Conservation (phyloP, 2,113 vertebrate species). For the Hypanus sabinus region DNA sequence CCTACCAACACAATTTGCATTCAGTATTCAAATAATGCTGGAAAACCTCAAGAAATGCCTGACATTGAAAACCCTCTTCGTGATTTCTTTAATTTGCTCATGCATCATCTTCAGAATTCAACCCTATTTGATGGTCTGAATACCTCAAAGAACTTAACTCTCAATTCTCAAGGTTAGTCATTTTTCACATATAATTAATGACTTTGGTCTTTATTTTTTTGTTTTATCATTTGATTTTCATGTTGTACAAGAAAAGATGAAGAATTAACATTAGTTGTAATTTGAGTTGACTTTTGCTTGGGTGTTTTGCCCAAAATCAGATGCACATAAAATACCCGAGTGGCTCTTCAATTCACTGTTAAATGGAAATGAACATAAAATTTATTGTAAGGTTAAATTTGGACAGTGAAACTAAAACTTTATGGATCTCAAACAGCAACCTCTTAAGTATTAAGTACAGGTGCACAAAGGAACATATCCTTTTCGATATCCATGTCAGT, state of each 20-base stretch:
- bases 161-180: slow-evolving; percentile 63
- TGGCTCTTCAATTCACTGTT: neutral
- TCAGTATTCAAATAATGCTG: slow-evolving; percentile 50
- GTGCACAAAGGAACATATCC: neutral
- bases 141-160: slow-evolving; percentile 59
- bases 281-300: neutral
- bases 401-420: neutral
- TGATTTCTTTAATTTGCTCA: slow-evolving; percentile 59
- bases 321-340: neutral
- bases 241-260: neutral
- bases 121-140: slow-evolving; percentile 61
- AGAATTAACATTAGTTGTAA: neutral
- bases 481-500: neutral
- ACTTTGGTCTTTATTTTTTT: neutral
- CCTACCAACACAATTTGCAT: slow-evolving; percentile 65
- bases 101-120: slow-evolving; percentile 60
- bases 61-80: slow-evolving; percentile 38
- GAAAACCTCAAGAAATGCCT: slow-evolving; percentile 39
- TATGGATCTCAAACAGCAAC: neutral
- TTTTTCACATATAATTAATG: neutral
- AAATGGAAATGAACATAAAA: neutral
- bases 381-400: neutral
- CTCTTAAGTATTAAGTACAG: neutral
- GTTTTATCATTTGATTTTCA: neutral
- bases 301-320: neutral